These are phyloP conservation scores for Aporophyla lueneburgensis DNA, from an alignment of 2,888 invertebrate genomes.

Conservation along the genomic window DNA sequence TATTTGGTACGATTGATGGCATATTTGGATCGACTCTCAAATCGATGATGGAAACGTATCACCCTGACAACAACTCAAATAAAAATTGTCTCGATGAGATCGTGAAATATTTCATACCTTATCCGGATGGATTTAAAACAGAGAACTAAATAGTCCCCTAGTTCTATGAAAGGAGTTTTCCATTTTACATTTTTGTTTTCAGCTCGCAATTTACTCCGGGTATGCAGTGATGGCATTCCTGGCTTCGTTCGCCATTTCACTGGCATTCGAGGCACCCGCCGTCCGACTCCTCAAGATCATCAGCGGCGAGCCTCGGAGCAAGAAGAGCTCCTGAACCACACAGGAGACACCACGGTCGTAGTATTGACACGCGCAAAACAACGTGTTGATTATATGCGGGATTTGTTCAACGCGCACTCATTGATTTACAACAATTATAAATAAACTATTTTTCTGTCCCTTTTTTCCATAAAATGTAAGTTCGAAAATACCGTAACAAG, in stretches of 20 bases:
- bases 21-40: neutral
- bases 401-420: slow-evolving; percentile 56
- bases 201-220: slow-evolving; percentile 92
- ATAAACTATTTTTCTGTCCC: slow-evolving; percentile 13
- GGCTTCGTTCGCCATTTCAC: slow-evolving; percentile 94
- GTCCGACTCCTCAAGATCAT: slow-evolving; percentile 94
- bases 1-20: neutral
- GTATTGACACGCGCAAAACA: slow-evolving; percentile 24
- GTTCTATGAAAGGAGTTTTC: neutral
- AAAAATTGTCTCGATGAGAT: neutral
- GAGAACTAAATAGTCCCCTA: neutral
- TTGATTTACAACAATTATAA: slow-evolving; percentile 38
- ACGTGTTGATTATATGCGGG: slow-evolving; percentile 35
- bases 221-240: slow-evolving; percentile 95
- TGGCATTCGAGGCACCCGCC: slow-evolving; percentile 95
- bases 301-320: slow-evolving; percentile 79
- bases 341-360: slow-evolving; percentile 20
- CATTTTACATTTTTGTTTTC: slow-evolving; percentile 64
- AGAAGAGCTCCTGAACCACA: slow-evolving; percentile 76
- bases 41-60: neutral
- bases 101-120: neutral
- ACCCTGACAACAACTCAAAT: neutral
- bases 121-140: neutral
- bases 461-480: slow-evolving; percentile 17
- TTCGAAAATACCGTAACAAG: neutral